phyloP scores from a whole-genome alignment of 2,797 vertebrate genomes.

The Lepilemur septentrionalis region DNA sequence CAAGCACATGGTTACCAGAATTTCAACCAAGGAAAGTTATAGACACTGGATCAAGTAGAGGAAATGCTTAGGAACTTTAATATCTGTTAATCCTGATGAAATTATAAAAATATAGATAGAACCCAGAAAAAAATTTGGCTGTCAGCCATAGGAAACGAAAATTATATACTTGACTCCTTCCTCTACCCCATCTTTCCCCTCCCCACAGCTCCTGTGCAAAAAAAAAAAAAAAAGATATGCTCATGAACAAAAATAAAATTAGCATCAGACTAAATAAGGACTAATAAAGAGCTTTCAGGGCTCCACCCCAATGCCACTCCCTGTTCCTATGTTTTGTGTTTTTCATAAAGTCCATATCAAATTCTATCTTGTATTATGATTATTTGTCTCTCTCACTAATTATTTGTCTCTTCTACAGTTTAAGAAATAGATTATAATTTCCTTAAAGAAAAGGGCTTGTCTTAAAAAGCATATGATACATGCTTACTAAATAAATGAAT shows the following conservation, averaged over 20 bases:
- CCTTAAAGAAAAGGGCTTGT: background rate
- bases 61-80: background rate
- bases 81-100: background rate
- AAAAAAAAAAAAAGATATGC: background rate
- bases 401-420: background rate
- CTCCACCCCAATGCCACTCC: background rate
- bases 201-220: too few species aligned
- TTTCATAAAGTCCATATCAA: background rate
- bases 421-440: background rate
- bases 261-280: background rate
- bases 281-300: background rate
- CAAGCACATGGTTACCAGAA: background rate
- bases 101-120: background rate
- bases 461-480: background rate
- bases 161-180: background rate
- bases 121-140: background rate
- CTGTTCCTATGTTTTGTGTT: background rate
- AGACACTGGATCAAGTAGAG: background rate
- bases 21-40: background rate
- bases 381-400: background rate
- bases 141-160: background rate
- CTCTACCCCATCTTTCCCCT: too few species aligned
- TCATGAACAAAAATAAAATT: background rate
- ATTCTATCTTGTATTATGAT: background rate
- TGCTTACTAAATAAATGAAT: background rate